A percentile compares a stretch with the other conserved stretches of the same genome.
These are phyloP conservation scores for Saxicola maurus DNA, from an alignment of 2,797 vertebrate genomes.

Conservation along the genomic window DNA sequence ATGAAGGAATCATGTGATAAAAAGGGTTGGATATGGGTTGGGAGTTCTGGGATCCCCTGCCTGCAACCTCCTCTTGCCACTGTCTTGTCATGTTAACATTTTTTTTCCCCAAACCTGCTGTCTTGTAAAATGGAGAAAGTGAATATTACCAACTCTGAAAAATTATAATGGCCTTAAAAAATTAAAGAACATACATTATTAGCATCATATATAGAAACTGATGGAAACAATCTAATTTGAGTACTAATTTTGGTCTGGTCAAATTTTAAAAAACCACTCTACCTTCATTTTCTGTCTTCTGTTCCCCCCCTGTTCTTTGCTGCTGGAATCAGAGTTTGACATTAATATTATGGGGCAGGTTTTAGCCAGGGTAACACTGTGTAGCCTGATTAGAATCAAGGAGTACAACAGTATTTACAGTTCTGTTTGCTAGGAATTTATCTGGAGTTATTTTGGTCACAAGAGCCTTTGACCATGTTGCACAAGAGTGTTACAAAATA, in stretches of 20 bases:
- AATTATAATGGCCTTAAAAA: neutral
- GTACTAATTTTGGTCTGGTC: neutral
- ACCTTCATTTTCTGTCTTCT: neutral
- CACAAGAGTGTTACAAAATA: neutral
- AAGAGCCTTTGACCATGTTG: neutral
- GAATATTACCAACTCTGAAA: neutral
- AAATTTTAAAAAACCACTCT: neutral
- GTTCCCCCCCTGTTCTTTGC: fast-evolving
- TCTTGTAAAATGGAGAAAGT: neutral
- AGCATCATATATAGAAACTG: neutral
- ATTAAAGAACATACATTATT: neutral
- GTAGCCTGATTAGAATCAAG: neutral
- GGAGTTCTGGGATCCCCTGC: neutral
- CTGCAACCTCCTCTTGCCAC: fast-evolving
- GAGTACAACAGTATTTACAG: neutral
- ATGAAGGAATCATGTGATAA: neutral
- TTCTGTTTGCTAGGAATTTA: neutral
- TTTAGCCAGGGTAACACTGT: neutral
- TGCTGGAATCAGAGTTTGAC: neutral
- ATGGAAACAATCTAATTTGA: neutral
- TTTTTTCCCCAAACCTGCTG: neutral
- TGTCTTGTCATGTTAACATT: neutral
- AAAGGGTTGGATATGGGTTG: neutral
- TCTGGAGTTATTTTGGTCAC: neutral
- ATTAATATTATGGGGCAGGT: neutral